Conservation (phyloP, 2,797 vertebrate species). For the Poeciliopsis turneri region DNA sequence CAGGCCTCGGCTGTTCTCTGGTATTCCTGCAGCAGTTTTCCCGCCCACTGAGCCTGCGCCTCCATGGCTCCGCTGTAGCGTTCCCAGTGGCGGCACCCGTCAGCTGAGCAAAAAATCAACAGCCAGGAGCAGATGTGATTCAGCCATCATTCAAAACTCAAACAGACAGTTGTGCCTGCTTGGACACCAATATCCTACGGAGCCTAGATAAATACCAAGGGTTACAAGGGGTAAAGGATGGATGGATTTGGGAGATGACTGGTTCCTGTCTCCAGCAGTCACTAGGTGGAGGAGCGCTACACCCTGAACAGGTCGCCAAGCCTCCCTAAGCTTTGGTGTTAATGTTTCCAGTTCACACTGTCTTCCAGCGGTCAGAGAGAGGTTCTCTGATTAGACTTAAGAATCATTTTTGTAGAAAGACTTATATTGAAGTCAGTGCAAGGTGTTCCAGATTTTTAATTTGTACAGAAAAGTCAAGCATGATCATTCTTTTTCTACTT, state of each 20-base stretch:
- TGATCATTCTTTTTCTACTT: neutral
- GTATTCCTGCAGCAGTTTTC: constrained; percentile 89
- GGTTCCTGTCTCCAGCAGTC: neutral
- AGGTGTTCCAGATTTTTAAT: neutral
- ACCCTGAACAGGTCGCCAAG: neutral
- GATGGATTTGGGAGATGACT: neutral
- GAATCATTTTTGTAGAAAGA: neutral
- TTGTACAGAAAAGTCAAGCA: neutral
- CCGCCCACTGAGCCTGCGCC: constrained; percentile 89
- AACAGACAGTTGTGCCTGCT: neutral
- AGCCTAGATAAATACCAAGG: neutral
- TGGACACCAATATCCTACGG: neutral
- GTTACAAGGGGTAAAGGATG: neutral
- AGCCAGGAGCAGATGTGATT: constrained; percentile 11
- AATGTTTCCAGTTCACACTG: neutral
- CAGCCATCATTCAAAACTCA: neutral
- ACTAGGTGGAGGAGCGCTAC: neutral
- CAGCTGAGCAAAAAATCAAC: constrained; percentile 74
- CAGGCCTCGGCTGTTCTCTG: constrained; percentile 83
- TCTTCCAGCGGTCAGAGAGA: neutral
- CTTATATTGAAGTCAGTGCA: neutral
- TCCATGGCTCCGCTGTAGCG: constrained; percentile 93
- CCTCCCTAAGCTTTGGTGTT: neutral
- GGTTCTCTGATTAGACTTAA: neutral
- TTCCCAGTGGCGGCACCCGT: constrained; percentile 94